Percentiles rank a stretch among this genome's conserved stretches.
Evolutionary conservation across 2,797 vertebrate species (phyloP).

Genomic region (Orientallactaga sibirica): DNA sequence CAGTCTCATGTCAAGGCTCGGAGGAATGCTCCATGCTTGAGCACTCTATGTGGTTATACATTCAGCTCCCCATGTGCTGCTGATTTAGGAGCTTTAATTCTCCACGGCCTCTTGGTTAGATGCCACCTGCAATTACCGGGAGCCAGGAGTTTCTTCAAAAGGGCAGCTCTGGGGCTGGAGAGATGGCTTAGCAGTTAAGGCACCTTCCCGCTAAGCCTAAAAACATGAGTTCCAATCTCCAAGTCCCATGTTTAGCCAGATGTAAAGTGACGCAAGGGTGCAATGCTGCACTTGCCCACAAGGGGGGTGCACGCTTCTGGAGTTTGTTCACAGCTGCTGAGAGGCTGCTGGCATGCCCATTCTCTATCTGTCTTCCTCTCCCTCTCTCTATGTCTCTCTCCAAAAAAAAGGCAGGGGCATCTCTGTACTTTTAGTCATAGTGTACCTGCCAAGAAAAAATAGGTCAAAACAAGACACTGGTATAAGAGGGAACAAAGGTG

Average conservation of each 20-base stretch:
- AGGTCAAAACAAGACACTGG: not conserved
- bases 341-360: too few relatives aligned
- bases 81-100: not conserved
- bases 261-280: too few relatives aligned
- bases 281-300: too few relatives aligned
- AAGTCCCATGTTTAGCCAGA: too few relatives aligned
- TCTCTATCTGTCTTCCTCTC: too few relatives aligned
- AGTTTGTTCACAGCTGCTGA: too few relatives aligned
- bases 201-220: too few relatives aligned
- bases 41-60: not conserved
- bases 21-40: not conserved
- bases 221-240: too few relatives aligned
- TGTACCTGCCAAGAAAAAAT: not conserved
- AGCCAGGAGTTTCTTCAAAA: not conserved
- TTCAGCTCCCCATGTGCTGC: not conserved
- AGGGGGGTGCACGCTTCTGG: too few relatives aligned
- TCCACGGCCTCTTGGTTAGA: not conserved
- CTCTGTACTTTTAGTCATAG: too few relatives aligned
- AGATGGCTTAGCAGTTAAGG: too few relatives aligned
- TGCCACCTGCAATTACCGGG: not conserved
- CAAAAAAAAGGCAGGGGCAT: not conserved
- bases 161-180: not conserved
- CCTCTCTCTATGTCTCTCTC: too few relatives aligned
- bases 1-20: not conserved
- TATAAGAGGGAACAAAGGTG: not conserved